Base-by-base conservation (phyloP, 2,797 vertebrate species). In the Typhlichthys eigenmanni region DNA sequence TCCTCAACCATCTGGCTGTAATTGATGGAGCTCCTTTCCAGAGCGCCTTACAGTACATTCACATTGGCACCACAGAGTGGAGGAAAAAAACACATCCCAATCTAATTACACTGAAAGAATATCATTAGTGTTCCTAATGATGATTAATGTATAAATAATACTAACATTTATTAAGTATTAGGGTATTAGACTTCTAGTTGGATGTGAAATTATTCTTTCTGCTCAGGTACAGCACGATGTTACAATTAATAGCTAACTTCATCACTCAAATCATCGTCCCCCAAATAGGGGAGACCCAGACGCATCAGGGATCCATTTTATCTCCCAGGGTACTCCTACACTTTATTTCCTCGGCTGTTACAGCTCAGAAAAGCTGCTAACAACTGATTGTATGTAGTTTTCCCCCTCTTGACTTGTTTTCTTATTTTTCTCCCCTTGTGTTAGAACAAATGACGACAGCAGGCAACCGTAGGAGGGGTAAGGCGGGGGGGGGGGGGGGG, bases 141-240 rank as follows among this genome's bases (percentile, higher is more conserved):
- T 89, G 89, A 92, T 90, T 83, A 87, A 92, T 92, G 79, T 81
- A 84, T 82, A 89, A 89, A 90, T 88, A 90, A 89, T 87, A 85
- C 79, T 85, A 88, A 83, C 84, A 85, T 90, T 90, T 87, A 85
- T 82, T 79, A 88, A 89, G 83, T 80, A 82, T 86, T 82, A 76
- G 68, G 72, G 72, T 78, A 85, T 88, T 84, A 86, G 72, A 75
- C 60, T 79, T 73, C 66, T 65, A 51, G 69, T 74, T 84, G 79
- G 69, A 89, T 79, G 80, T 89, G 81, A 80, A 85, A 86, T 87
- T 69, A 77, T 87, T 82, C 79, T 87, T 80, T 85, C 67, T 64
- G 63, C 77, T 80, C 71, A 86, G 81, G 78, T 87, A 61, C 68
- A 62, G 64, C 66, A 76, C 74, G 38, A 62, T 71, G 77, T 86